A percentile compares a stretch with the other conserved stretches of the same genome.
Conservation (phyloP, 1,140 invertebrate genomes). For the Caenorhabditis elegans region WBcel235 BX284606.5:7673501-7674000, state of each 20-base stretch:
- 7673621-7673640: constrained; percentile 45
- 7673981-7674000: no score
- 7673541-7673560: no score
- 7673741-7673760: constrained; percentile 18
- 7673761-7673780: constrained; percentile 33
- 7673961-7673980: no score
- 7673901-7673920: background rate
- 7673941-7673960: no score
- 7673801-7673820: constrained; percentile 45
- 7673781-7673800: constrained; percentile 35
- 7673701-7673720: constrained; percentile 41
- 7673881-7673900: background rate
- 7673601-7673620: constrained; percentile 43
- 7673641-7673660: constrained; percentile 46
- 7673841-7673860: constrained; percentile 37
- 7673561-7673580: no score
- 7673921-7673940: no score
- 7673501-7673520: constrained; percentile 49
- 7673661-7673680: constrained; percentile 47
- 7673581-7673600: constrained; percentile 36
- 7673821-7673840: constrained; percentile 29
- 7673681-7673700: constrained; percentile 45
- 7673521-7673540: constrained; percentile 57
- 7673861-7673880: constrained; percentile 5
- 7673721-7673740: constrained; percentile 32